These are phyloP conservation scores for Enteromius argenteus DNA, from an alignment of 2,797 vertebrate species.

Conservation along the genomic window DNA sequence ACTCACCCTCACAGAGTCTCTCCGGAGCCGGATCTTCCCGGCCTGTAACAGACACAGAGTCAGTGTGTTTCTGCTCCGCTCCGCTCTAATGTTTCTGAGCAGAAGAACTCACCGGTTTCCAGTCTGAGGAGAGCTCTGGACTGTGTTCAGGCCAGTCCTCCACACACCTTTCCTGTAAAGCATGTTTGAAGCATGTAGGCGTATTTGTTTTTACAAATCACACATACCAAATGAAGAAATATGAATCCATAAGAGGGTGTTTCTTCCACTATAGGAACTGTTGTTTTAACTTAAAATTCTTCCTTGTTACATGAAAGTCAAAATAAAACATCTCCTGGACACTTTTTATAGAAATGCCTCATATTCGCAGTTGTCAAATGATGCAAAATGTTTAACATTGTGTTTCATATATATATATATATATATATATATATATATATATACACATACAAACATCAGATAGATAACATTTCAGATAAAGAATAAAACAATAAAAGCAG, in stretches of 20 bases:
- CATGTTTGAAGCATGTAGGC: neutral
- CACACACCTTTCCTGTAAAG: slow-evolving; percentile 77
- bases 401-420: too few relatives aligned
- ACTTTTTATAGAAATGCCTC: neutral
- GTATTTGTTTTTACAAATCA: neutral
- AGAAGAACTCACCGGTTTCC: slow-evolving; percentile 74
- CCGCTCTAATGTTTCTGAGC: neutral
- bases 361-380: neutral
- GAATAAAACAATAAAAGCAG: too few relatives aligned
- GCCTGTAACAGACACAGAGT: slow-evolving; percentile 60
- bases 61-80: neutral
- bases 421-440: too few relatives aligned
- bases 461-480: too few relatives aligned
- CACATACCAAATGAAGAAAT: neutral
- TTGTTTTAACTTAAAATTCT: neutral
- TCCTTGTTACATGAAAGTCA: neutral
- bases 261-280: neutral
- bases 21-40: slow-evolving; percentile 73
- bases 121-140: slow-evolving; percentile 69
- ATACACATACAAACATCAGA: too few relatives aligned
- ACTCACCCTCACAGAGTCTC: slow-evolving; percentile 68
- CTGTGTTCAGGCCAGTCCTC: slow-evolving; percentile 83
- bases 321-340: too few relatives aligned
- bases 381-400: too few relatives aligned
- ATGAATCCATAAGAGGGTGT: neutral